Percentiles rank a stretch among this genome's conserved stretches.
phyloP scores from a whole-genome alignment of 2,888 invertebrate genomes.

The Drosophila putrida region DNA sequence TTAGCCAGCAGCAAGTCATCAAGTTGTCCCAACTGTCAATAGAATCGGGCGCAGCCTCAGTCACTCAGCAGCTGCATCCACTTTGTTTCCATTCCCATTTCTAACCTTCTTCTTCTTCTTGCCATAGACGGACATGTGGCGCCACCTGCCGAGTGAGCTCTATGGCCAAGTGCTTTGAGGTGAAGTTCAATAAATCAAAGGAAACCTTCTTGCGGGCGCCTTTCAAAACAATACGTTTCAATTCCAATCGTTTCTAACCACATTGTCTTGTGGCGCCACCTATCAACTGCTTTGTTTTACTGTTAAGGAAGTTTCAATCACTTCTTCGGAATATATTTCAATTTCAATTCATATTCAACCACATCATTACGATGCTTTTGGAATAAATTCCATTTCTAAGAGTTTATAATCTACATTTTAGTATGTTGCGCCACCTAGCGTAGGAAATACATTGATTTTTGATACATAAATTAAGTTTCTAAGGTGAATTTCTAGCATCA shows the following conservation, averaged over 20 bases:
- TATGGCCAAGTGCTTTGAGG: not conserved
- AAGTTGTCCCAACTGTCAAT: conserved; percentile 51
- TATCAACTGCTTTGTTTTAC: no score
- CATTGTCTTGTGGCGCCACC: not conserved
- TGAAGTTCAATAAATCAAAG: conserved; percentile 7
- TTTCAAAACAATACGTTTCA: not conserved
- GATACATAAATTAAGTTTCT: no score
- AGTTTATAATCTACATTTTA: not conserved
- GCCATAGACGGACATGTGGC: conserved; percentile 5
- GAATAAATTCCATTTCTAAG: not conserved
- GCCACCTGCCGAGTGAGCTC: conserved; percentile 5
- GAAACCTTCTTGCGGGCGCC: not conserved
- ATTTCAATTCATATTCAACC: conserved; percentile 10
- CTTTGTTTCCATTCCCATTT: conserved; percentile 3
- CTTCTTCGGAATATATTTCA: not conserved
- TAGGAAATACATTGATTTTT: no score
- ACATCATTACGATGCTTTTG: no score
- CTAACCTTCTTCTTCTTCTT: conserved; percentile 24
- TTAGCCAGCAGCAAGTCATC: conserved; percentile 50
- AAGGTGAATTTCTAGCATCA: no score
- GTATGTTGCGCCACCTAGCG: no score
- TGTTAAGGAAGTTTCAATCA: no score
- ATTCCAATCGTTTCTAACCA: conserved; percentile 10
- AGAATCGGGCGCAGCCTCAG: conserved; percentile 52
- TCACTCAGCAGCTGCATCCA: conserved; percentile 34